phyloP scores from a whole-genome alignment of 2,888 invertebrate species.

The Podotricha telesiphe region DNA sequence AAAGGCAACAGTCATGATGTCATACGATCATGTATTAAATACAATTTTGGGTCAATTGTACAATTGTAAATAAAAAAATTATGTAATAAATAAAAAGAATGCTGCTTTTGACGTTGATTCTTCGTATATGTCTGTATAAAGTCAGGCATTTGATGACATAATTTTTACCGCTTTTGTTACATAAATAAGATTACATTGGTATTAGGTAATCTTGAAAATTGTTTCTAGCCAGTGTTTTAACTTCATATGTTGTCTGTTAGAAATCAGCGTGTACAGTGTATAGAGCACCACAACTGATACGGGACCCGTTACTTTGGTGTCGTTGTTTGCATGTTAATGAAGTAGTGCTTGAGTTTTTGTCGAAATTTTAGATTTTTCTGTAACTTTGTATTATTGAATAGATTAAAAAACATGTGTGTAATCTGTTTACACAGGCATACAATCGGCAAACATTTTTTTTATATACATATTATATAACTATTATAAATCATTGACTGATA shows the following conservation, averaged over 20 bases:
- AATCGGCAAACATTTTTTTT: background rate
- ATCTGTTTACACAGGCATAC: too few relatives aligned
- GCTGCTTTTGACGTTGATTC: background rate
- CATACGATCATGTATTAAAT: too few relatives aligned
- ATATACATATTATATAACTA: background rate
- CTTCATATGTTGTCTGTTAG: background rate
- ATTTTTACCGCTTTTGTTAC: background rate
- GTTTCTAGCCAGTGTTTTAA: background rate
- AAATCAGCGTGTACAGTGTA: constrained; percentile 31
- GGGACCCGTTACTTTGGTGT: constrained; percentile 45
- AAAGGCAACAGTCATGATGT: background rate
- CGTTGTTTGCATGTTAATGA: constrained; percentile 46
- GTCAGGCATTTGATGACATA: background rate
- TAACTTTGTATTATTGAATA: background rate
- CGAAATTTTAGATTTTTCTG: background rate
- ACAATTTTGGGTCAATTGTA: background rate
- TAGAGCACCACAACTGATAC: constrained; percentile 34
- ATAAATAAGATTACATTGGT: constrained; percentile 12
- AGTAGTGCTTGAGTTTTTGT: constrained; percentile 21
- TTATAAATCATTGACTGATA: background rate
- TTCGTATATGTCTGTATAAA: background rate
- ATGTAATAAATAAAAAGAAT: background rate
- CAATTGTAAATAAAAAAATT: background rate
- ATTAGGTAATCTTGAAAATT: constrained; percentile 6
- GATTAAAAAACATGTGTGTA: background rate